Evolutionary conservation across 2,888 invertebrate genomes (phyloP), one percentile per base, ranked within the genome.

Genomic region (Coelopa pilipes): DNA sequence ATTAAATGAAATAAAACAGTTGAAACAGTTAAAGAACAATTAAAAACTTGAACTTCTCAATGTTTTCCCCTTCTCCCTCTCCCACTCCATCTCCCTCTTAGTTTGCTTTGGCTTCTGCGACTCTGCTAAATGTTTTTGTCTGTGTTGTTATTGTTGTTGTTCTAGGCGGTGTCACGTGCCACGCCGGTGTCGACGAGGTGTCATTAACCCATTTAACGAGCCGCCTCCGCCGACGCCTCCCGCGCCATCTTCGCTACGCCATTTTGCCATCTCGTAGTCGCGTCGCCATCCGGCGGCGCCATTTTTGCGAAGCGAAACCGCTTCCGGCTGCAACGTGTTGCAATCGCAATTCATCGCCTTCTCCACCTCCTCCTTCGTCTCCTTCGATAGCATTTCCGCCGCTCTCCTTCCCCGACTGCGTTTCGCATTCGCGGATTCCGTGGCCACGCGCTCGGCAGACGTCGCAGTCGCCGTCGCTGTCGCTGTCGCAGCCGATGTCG

Each of bases 161-260:
- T 34, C 7, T 7, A 7, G 34, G 2, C 34, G 34, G 34, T 34
- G 34, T 34, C 34, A 34, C 34, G 34, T 34, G 34, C 34, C 34
- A 34, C 34, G 34, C 34, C 34, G 34, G 34, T 34, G 34, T 34
- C 34, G 34, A 34, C 34, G 15, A 53, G 63, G 71, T 71, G 71
- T 71, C 71, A 63, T 71, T 71, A 71, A 71, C 71, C 71, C 45
- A 71, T n/a, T 71, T 71, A 45, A 65, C 55, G 46, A 34, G 34
- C 63, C 71, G 71, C 45, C 62, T 63, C 53, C 24, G 21, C 13
- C 50, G 63, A 17, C 19, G 34, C 12, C 21, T 57, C 46, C 47
- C 46, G 47, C 53, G n/a, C 13, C 53, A n/a, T 53, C 15, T 53
- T 53, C 15, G 15, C 13, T 53, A 5, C 53, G 53, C 53, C n/a